These are phyloP conservation scores for Campopleginae sp. DNA, from an alignment of 2,888 invertebrate species.

Conservation along the genomic window DNA sequence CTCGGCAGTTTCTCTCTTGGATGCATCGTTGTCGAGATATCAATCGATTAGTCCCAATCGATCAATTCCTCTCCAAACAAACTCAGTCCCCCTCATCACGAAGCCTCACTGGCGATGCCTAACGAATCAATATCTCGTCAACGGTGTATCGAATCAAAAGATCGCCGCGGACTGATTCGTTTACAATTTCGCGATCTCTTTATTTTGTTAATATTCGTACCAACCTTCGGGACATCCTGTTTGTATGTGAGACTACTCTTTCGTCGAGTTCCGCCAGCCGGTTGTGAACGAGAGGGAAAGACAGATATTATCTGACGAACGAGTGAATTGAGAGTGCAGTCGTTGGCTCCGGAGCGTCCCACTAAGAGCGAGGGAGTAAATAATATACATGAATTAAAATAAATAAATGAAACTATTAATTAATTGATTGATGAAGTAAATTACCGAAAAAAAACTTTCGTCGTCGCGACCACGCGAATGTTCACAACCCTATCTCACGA, in stretches of 20 bases:
- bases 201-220: not conserved
- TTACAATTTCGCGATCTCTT: not conserved
- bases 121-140: not conserved
- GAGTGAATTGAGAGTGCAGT: slow-evolving; percentile 50
- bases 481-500: not conserved
- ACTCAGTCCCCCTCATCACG: not conserved
- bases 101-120: not conserved
- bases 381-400: not conserved
- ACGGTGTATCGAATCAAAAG: not conserved
- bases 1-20: not conserved
- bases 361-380: slow-evolving; percentile 13
- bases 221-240: not conserved
- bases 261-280: slow-evolving; percentile 42
- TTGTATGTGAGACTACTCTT: slow-evolving; percentile 11
- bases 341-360: not conserved
- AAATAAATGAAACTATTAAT: not conserved
- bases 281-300: slow-evolving; percentile 64
- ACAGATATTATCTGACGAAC: slow-evolving; percentile 45
- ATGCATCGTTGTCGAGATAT: not conserved
- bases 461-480: not conserved
- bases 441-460: not conserved
- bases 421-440: not conserved
- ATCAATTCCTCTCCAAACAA: not conserved
- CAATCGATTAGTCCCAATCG: not conserved
- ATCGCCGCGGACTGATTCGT: not conserved